Evolutionary conservation across 2,113 vertebrate genomes (phyloP).

Genomic region (Accipiter cooperii): DNA sequence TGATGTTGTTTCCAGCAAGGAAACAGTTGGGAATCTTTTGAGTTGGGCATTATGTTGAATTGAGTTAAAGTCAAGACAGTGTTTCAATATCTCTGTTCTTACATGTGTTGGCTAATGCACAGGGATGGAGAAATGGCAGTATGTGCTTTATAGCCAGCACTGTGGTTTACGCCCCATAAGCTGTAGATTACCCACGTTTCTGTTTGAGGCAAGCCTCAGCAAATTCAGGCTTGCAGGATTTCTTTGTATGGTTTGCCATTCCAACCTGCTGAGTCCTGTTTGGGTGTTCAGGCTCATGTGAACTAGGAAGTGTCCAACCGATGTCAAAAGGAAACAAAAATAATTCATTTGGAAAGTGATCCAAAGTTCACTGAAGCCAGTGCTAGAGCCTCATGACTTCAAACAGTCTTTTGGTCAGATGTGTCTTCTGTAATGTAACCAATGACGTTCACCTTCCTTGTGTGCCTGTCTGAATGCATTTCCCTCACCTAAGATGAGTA

Average conservation of each 20-base stretch:
- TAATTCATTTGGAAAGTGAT: not conserved
- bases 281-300: not conserved
- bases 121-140: not conserved
- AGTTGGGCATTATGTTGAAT: not conserved
- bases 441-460: fast-evolving
- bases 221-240: constrained; percentile 7
- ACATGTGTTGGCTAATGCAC: not conserved
- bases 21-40: not conserved
- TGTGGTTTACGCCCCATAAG: not conserved
- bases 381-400: not conserved
- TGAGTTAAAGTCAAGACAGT: not conserved
- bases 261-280: not conserved
- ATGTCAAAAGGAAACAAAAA: constrained; percentile 3
- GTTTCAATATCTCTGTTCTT: not conserved
- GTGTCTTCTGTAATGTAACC: not conserved
- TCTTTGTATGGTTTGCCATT: not conserved
- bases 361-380: not conserved
- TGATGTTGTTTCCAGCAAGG: not conserved
- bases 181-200: not conserved
- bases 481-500: not conserved
- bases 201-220: constrained; percentile 14
- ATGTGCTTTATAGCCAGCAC: not conserved
- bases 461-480: not conserved
- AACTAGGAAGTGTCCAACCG: constrained; percentile 13
- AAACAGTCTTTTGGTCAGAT: not conserved